phyloP scores from a whole-genome alignment of 2,113 vertebrate species.

The Channa maculata region DNA sequence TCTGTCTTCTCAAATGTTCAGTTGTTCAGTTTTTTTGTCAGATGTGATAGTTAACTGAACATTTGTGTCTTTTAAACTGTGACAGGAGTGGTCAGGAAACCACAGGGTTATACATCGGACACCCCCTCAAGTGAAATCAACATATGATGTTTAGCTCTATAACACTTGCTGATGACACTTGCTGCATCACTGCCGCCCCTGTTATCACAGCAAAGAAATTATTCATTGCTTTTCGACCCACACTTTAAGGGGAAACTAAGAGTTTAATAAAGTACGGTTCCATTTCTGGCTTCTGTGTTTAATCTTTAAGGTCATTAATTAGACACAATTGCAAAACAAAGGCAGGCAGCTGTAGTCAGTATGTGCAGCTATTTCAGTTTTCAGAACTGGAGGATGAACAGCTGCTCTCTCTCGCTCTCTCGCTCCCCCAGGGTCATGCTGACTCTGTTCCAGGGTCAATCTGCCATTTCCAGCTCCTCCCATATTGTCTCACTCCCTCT shows the following conservation, averaged over 20 bases:
- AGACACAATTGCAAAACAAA: rapidly evolving
- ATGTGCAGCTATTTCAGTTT: conserved; percentile 6
- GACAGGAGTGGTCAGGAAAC: too few relatives aligned
- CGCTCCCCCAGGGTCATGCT: too few relatives aligned
- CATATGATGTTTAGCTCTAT: background rate
- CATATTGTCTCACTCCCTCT: background rate
- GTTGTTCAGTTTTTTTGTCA: too few relatives aligned
- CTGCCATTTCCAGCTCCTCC: conserved; percentile 7
- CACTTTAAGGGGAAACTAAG: too few relatives aligned
- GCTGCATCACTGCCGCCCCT: too few relatives aligned
- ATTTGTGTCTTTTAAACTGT: too few relatives aligned
- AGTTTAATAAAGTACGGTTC: rapidly evolving
- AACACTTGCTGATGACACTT: background rate
- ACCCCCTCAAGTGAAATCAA: too few relatives aligned
- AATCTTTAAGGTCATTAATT: background rate
- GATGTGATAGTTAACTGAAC: too few relatives aligned
- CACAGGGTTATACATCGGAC: too few relatives aligned
- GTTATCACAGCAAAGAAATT: background rate
- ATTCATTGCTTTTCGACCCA: background rate
- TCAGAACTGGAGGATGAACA: conserved; percentile 7
- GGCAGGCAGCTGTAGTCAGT: conserved; percentile 21
- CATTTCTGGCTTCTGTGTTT: background rate
- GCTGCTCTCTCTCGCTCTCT: conserved; percentile 29
- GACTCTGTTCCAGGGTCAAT: conserved; percentile 30
- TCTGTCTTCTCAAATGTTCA: too few relatives aligned